Evolutionary conservation across 2,113 vertebrate species (phyloP), one percentile per base, ranked within the genome.

Genomic region (Halichoeres trimaculatus): DNA sequence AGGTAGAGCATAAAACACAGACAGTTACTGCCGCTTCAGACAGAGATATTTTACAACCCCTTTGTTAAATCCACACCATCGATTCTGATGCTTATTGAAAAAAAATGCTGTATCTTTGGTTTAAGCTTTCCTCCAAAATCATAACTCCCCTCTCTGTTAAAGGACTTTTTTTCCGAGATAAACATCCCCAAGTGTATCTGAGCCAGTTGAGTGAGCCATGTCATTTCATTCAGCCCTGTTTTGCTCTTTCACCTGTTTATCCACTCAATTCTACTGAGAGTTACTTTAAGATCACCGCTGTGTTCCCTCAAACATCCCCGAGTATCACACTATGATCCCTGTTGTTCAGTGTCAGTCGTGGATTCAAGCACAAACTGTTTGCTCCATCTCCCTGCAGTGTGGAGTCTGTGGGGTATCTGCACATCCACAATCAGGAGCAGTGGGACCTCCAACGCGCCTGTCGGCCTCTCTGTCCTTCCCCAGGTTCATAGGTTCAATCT

Each of bases 221-320:
- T 66, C 24, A 16, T 55, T 66, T 63, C 0, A 0, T 58, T 43
- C 23, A 8, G 54, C 51, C 26, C 68, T 10, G 22, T 40, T 58
- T 50, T 55, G 55, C 41, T 58, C 20, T 61, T 60, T 76, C 54
- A 60, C 76, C 58, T 30, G 53, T 57, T 78, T 61, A 74, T 57
- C n/a, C 34, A 22, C 66, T 70, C 60, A 61, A 72, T 74, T 65
- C 12, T 43, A 20, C n/a, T n/a, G 34, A 58, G 53, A 0, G n/a
- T 48, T 53, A 20, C 69, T 76, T 50, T 54, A 30, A 76, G 38
- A 66, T 70, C 26, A 23, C 48, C 34, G 6, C 69, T 74, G 74
- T 76, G 74, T 86, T 80, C 40, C 20, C 74, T 65, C 62, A 74
- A 76, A 80, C n/a, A 36, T 70, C 76, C 34, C 58, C 2, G 10